Evolutionary conservation across 2,113 vertebrate species (phyloP).

Genomic region (Otus sunia): DNA sequence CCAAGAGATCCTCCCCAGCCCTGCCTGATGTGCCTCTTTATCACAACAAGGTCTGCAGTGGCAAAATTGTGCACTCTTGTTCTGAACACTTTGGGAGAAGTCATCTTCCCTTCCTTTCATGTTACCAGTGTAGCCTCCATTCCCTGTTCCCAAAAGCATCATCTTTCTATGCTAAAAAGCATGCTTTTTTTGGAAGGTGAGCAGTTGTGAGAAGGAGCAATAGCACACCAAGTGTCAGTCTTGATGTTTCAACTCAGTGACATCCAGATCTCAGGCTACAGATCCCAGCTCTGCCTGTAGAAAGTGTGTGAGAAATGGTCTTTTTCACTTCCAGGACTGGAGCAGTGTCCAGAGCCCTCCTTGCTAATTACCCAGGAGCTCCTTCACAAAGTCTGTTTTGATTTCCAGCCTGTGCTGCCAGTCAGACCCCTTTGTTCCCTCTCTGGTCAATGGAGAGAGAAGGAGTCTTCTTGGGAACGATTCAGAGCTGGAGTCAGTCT

Average conservation of each 20-base stretch:
- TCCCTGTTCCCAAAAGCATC: background rate
- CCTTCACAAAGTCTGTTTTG: background rate
- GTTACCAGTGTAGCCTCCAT: background rate
- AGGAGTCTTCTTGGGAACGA: background rate
- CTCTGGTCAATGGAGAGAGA: background rate
- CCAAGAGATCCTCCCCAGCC: background rate
- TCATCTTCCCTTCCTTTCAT: background rate
- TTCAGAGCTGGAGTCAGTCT: background rate
- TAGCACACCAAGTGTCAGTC: background rate
- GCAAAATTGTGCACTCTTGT: background rate
- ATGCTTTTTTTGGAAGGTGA: background rate
- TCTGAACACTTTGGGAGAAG: background rate
- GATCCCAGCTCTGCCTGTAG: background rate
- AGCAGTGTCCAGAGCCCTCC: background rate
- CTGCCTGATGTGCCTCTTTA: rapidly evolving
- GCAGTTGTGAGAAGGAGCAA: background rate
- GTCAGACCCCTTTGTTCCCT: background rate
- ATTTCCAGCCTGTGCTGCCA: background rate
- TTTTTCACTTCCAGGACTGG: background rate
- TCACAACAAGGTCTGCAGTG: background rate
- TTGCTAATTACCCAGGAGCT: background rate
- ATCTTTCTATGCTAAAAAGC: background rate
- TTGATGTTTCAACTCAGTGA: background rate
- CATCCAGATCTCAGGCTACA: background rate
- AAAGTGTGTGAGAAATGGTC: background rate